phyloP scores from a whole-genome alignment of 2,888 invertebrate genomes.

The Cheilosia grossa region DNA sequence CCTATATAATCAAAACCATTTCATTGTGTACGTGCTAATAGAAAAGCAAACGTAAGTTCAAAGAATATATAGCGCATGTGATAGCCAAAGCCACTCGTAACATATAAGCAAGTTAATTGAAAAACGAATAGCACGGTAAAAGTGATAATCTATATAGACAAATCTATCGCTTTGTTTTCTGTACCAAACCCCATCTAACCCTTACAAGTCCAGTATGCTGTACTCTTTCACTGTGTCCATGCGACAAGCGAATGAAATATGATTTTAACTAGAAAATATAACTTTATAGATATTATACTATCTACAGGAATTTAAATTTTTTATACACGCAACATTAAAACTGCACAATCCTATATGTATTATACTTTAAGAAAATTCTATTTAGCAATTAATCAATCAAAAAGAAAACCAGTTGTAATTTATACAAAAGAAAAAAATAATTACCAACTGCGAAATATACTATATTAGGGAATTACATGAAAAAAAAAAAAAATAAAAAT shows the following conservation, averaged over 20 bases:
- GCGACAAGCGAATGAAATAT: slow-evolving; percentile 32
- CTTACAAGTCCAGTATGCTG: slow-evolving; percentile 17
- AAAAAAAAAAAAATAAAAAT: slow-evolving; percentile 8
- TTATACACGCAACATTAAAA: slow-evolving; percentile 67
- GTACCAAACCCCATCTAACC: neutral
- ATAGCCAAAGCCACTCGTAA: slow-evolving; percentile 58
- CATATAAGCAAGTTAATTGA: slow-evolving; percentile 21
- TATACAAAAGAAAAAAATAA: slow-evolving; percentile 49
- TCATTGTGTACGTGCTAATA: neutral
- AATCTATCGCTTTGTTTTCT: slow-evolving; percentile 53
- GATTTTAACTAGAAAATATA: slow-evolving; percentile 21
- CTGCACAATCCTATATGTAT: slow-evolving; percentile 72
- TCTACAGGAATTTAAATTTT: slow-evolving; percentile 74
- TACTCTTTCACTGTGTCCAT: slow-evolving; percentile 44
- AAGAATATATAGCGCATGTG: slow-evolving; percentile 62
- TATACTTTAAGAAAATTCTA: slow-evolving; percentile 70
- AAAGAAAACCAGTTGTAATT: slow-evolving; percentile 61
- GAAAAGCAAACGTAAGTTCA: slow-evolving; percentile 42
- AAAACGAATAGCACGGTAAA: slow-evolving; percentile 24
- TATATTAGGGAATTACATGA: slow-evolving; percentile 59
- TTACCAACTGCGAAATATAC: slow-evolving; percentile 36
- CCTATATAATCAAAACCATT: neutral
- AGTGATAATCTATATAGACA: slow-evolving; percentile 27
- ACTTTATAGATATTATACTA: slow-evolving; percentile 40
- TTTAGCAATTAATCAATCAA: slow-evolving; percentile 47